Evolutionary conservation across 2,888 invertebrate species (phyloP), one percentile per base, ranked within the genome.

Genomic region (Ferrisia virgata): DNA sequence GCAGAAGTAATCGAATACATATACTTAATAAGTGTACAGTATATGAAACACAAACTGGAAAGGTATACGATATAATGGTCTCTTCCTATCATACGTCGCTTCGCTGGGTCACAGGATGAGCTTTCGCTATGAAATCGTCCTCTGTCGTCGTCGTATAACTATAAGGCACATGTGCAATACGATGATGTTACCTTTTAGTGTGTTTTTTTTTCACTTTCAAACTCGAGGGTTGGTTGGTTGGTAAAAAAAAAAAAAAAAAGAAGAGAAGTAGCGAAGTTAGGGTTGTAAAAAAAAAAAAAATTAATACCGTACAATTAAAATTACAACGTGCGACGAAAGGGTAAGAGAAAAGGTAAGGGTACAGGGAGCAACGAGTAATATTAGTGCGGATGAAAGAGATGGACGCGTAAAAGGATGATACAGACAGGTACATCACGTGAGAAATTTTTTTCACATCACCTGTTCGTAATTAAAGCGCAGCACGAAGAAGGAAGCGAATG

Each of bases 361-460:
- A n/a, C n/a, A n/a, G n/a, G n/a, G n/a, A n/a, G n/a, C n/a, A n/a
- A n/a, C n/a, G n/a, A n/a, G n/a, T n/a, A n/a, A n/a, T n/a, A n/a
- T n/a, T n/a, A n/a, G n/a, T n/a, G 28, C 1, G 28, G 64, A 53
- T 53, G 53, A 53, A 53, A 53, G 53, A 25, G 64, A 64, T 28
- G 64, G 64, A 25, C 64, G 72, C 33, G 72, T 76, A 76, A 36
- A 76, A 76, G 81, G 81, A 81, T 81, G 81, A 81, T 36, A 81
- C 81, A 58, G 58, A 33, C 81, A 81, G 81, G 81, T 81, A 81
- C 81, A 81, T 81, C 81, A 81, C 81, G 81, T 81, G 81, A 53
- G 81, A 81, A 81, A 58, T 36, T 81, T 58, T 81, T 31, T 58
- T 81, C 53, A 47, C 58, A 53, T 79, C 47, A 79, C 47, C 47